phyloP scores from a whole-genome alignment of 64 coral and sea anemone genomes.

The Anthopleura sola region DNA sequence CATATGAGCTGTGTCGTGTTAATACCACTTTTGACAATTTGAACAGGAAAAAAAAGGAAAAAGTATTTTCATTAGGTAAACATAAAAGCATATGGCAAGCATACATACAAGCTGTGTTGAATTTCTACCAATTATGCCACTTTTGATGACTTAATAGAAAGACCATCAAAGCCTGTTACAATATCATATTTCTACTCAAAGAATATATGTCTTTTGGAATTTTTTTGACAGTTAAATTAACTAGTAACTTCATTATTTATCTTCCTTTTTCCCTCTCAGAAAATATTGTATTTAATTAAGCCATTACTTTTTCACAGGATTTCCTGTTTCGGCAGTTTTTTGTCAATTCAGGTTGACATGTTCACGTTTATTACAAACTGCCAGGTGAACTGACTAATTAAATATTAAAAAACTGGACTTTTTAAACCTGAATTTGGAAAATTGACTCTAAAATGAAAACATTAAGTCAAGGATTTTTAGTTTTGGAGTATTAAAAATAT shows the following conservation, averaged over 20 bases:
- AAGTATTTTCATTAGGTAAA: no score
- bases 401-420: neutral
- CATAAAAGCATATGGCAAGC: no score
- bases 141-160: neutral
- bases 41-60: no score
- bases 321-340: neutral
- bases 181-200: neutral
- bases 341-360: neutral
- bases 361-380: neutral
- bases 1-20: no score
- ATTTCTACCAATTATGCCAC: no score
- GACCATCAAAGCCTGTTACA: neutral
- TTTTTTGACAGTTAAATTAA: no score
- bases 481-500: neutral
- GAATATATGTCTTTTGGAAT: neutral
- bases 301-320: neutral
- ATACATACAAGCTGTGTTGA: no score
- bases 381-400: constrained; percentile 1
- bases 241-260: neutral
- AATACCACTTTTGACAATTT: no score
- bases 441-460: neutral
- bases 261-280: neutral
- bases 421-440: neutral
- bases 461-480: neutral
- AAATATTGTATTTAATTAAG: neutral